Conservation (phyloP, 2,113 vertebrate genomes). For the Manacus vitellinus region DNA sequence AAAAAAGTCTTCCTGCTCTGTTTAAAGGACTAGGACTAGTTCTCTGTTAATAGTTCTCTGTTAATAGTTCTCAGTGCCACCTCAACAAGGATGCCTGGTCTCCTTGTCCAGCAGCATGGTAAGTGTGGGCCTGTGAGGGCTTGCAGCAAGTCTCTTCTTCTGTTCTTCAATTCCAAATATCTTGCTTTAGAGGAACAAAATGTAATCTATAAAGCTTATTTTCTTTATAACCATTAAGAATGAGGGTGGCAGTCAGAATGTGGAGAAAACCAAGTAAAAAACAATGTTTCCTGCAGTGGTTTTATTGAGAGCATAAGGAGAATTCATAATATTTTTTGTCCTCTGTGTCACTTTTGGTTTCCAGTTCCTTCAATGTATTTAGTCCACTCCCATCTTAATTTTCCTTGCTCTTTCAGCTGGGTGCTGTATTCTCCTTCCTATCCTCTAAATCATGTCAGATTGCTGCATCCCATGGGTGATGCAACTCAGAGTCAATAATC, state of each 20-base stretch:
- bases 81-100: neutral
- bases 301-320: neutral
- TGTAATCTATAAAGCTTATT: neutral
- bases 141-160: neutral
- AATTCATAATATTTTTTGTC: neutral
- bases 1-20: neutral
- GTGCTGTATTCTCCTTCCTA: neutral
- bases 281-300: rapidly evolving
- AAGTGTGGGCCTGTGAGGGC: neutral
- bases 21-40: neutral
- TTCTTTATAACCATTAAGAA: neutral
- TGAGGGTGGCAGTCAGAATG: neutral
- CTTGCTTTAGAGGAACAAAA: neutral
- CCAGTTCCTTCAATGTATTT: neutral
- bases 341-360: rapidly evolving
- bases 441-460: neutral
- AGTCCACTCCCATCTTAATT: neutral
- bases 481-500: neutral
- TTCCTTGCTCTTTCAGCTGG: neutral
- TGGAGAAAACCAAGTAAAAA: neutral
- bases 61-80: neutral
- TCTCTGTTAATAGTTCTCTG: neutral
- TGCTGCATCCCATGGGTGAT: neutral
- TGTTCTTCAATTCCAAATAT: neutral
- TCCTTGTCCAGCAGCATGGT: neutral